phyloP scores from a whole-genome alignment of 2,113 vertebrate genomes.

The Toxotes chatareus region DNA sequence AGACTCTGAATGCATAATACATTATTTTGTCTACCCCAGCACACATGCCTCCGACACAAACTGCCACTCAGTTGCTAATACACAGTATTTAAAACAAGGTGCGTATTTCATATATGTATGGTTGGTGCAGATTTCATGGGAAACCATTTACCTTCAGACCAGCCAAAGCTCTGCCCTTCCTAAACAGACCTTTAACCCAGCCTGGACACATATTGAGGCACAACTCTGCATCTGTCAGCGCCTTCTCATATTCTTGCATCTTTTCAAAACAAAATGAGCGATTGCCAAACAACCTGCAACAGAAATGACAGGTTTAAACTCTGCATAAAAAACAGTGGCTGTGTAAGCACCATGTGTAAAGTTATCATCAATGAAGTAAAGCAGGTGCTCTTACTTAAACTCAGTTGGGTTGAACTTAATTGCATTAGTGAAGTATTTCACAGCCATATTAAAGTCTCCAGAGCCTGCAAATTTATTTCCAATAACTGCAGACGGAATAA shows the following conservation, averaged over 20 bases:
- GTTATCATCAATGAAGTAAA: background rate
- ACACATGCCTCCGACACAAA: no score
- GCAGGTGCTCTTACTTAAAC: slow-evolving; percentile 78
- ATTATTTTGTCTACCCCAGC: no score
- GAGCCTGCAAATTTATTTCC: slow-evolving; percentile 81
- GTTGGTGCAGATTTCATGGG: background rate
- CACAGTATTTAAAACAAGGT: background rate
- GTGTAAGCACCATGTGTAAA: rapidly evolving
- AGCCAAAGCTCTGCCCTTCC: slow-evolving; percentile 86
- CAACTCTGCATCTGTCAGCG: slow-evolving; percentile 82
- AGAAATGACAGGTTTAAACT: background rate
- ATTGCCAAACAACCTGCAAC: slow-evolving; percentile 87
- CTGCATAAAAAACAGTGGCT: background rate
- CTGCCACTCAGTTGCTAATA: background rate
- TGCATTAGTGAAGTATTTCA: slow-evolving; percentile 84
- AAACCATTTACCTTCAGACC: slow-evolving; percentile 84
- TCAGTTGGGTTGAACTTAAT: slow-evolving; percentile 86
- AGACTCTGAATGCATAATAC: no score
- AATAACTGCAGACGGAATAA: slow-evolving; percentile 52
- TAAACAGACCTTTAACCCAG: slow-evolving; percentile 88
- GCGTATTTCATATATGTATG: background rate
- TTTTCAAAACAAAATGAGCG: slow-evolving; percentile 89
- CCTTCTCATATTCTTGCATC: slow-evolving; percentile 78
- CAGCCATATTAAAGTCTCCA: slow-evolving; percentile 79
- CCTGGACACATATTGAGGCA: slow-evolving; percentile 78